Percentiles rank a stretch among this genome's conserved stretches.
phyloP scores from a whole-genome alignment of 2,797 vertebrate species.

The Margarornis squamiger region DNA sequence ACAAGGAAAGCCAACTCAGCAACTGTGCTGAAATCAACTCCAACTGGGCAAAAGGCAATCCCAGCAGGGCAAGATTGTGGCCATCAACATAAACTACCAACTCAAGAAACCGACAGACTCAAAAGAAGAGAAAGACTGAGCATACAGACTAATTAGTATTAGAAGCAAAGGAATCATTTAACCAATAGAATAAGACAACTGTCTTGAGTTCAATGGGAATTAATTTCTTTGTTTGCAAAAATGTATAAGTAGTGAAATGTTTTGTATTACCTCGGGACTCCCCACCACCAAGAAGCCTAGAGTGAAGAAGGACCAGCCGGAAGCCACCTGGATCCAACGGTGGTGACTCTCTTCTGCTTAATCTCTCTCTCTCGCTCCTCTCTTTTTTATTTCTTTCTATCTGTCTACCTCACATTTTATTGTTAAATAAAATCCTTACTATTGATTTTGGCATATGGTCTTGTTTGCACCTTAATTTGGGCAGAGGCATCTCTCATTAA shows the following conservation, averaged over 20 bases:
- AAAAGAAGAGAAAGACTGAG: not conserved
- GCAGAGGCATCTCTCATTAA: not conserved
- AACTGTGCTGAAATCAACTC: not conserved
- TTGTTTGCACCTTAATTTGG: not conserved
- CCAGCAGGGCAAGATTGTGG: not conserved
- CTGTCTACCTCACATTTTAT: not conserved
- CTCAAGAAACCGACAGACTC: not conserved
- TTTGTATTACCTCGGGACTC: not conserved
- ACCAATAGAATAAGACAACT: not conserved
- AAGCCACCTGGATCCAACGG: not conserved
- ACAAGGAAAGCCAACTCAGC: not conserved
- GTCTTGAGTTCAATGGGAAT: not conserved
- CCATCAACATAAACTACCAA: not conserved
- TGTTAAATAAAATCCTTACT: not conserved
- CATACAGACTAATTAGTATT: not conserved
- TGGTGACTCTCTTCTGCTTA: not conserved
- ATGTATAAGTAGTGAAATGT: not conserved
- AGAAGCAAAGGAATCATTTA: not conserved
- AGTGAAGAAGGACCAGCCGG: not conserved
- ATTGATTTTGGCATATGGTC: not conserved
- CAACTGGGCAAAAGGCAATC: fast-evolving
- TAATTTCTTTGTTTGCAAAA: not conserved
- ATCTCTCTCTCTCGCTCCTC: not conserved
- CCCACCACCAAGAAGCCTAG: not conserved
- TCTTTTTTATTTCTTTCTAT: not conserved